Base-by-base conservation (phyloP, 2,113 vertebrate genomes). In the Silurus meridionalis region DNA sequence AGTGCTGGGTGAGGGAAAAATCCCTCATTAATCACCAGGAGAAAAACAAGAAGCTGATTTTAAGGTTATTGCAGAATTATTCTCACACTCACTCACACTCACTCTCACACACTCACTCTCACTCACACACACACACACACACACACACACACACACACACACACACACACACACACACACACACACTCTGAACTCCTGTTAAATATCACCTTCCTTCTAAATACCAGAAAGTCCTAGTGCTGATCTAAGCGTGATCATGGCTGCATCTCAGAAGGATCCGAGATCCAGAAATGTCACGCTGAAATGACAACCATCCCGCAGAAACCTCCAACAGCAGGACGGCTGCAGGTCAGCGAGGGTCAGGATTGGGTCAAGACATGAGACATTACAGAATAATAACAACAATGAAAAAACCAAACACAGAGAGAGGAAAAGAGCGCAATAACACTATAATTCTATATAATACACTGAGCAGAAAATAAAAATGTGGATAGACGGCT, bases 301-400 rank as follows among this genome's bases (percentile, higher is more conserved):
- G 74, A 91, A 89, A 90, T 87, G 84, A 86, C 72, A 90, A 77
- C 61, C 58, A 71, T 83, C 58, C 28, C 6, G 60, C 66, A 53
- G 53, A 71, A 86, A 90, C 19, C 86, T 77, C 14, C 55, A 67
- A 83, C 80, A 55, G 71, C 75, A 37, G 10, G 75, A 87, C 63
- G 23, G 71, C 15, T 10, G 48, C 19, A 9, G 71, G 50, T 60
- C 48, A 13, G 66, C 17, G 17, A 25, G 28, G 25, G n/a, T 48
- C 23, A 48, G 4, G 28, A 37, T 48, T 2, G 15, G 14, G 67
- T 19, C 0, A 6, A 46, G 37, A 14, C 11, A 15, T 37, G 21
- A 85, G 72, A 75, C 83, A 77, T 46, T 77, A 85, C 46, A 15
- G 69, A 6, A 74, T 13, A 84, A n/a, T 64, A 72, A 80, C 63